Conservation (phyloP, 1,140 invertebrate species). For the Trichomalopsis sarcophagae region DNA sequence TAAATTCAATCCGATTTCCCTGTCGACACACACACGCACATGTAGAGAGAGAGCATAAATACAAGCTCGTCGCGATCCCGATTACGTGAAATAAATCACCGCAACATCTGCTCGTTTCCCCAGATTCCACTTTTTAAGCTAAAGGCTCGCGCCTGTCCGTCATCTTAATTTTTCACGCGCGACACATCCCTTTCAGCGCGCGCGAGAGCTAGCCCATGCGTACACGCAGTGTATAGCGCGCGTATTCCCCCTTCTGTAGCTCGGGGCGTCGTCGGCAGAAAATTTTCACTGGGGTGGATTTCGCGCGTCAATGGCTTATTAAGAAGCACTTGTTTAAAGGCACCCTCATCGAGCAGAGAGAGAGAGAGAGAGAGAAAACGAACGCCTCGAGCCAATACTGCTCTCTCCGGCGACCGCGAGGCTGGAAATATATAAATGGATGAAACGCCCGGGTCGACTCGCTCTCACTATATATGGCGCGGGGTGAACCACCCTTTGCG, state of each 20-base stretch:
- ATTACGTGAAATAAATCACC: background rate
- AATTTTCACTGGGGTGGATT: constrained; percentile 67
- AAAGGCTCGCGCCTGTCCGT: background rate
- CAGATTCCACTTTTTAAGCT: background rate
- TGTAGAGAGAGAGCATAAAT: no score
- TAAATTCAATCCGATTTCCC: no score
- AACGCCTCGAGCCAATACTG: constrained; percentile 67
- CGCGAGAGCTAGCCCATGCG: background rate
- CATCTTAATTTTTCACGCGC: constrained; percentile 4
- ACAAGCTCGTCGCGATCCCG: background rate
- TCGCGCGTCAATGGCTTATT: constrained; percentile 73
- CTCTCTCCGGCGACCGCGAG: background rate
- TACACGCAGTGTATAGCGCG: constrained; percentile 33
- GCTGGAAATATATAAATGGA: constrained; percentile 68
- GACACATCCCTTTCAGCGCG: background rate
- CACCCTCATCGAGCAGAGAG: constrained; percentile 61
- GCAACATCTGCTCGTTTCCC: background rate
- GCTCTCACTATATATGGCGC: constrained; percentile 6
- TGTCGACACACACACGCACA: no score
- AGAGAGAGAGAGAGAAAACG: constrained; percentile 54
- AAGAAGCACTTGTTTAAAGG: constrained; percentile 76
- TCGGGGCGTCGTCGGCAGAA: constrained; percentile 55
- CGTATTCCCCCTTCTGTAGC: constrained; percentile 56
- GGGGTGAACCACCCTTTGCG: constrained; percentile 60
- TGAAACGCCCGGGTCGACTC: constrained; percentile 52